Percentiles rank a stretch among this genome's conserved stretches.
Conservation (phyloP, 2,888 invertebrate species). For the Ferdinandea cuprea region DNA sequence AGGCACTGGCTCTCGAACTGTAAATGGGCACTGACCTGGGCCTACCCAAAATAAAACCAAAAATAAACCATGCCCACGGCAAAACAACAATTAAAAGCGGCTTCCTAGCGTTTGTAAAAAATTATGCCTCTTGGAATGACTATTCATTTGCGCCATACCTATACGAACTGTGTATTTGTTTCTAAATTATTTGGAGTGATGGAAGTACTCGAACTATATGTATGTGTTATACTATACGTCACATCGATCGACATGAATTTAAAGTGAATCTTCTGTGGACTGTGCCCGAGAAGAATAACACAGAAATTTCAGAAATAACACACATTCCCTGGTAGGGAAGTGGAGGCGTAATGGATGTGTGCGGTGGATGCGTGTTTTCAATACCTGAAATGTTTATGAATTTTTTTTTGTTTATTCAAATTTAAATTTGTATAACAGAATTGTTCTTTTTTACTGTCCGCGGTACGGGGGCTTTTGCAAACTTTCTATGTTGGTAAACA, state of each 20-base stretch:
- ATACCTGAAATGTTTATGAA: slow-evolving; percentile 59
- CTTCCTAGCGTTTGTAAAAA: not conserved
- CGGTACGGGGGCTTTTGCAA: slow-evolving; percentile 27
- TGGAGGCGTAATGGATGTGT: slow-evolving; percentile 37
- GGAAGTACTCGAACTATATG: not conserved
- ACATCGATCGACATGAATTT: slow-evolving; percentile 48
- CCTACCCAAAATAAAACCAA: too few species aligned
- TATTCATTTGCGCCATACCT: slow-evolving; percentile 9
- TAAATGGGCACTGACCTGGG: slow-evolving; percentile 38
- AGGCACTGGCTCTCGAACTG: slow-evolving; percentile 8
- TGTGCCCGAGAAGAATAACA: not conserved
- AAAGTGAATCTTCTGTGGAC: slow-evolving; percentile 1
- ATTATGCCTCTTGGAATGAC: not conserved
- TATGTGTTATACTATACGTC: too few species aligned
- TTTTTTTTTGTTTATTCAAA: slow-evolving; percentile 41
- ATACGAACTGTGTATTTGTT: too few species aligned
- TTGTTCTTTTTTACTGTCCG: slow-evolving; percentile 54
- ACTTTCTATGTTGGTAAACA: slow-evolving; percentile 60
- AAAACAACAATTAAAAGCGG: slow-evolving; percentile 13
- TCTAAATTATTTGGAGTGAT: slow-evolving; percentile 28
- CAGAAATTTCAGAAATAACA: slow-evolving; percentile 1
- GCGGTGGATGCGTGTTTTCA: slow-evolving; percentile 12
- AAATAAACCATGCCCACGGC: slow-evolving; percentile 9
- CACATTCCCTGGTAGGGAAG: not conserved
- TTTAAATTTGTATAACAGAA: slow-evolving; percentile 63